Evolutionary conservation across 2,888 invertebrate species (phyloP), one percentile per base, ranked within the genome.

Genomic region (Sphaerophoria rueppellii): DNA sequence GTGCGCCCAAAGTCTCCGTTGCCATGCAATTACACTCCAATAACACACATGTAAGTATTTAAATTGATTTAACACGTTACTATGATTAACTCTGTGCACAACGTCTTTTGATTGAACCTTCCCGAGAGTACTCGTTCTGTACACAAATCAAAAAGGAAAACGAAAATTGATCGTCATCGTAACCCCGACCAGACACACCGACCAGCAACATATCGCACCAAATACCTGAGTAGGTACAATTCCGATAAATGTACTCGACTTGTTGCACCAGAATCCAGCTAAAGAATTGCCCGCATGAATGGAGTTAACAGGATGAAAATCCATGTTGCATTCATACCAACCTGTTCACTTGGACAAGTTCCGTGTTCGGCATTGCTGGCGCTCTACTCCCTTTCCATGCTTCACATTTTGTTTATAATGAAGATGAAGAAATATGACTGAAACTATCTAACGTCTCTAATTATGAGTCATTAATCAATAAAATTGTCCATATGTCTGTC

Each of bases 391-490:
- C 57, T 60, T 12, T 37, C 57, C 63, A 70, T 81, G 85, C 81
- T 85, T 85, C 76, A 81, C 46, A 77, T 85, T 85, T 85, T 85
- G 70, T 85, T 24, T 24, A 60, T 43, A 85, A 85, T 85, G 85
- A 81, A 85, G 85, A 90, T 90, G 89, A 91, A 91, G 91, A 91
- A 91, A 90, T 91, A 91, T 90, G 89, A 89, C 89, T 89, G 88
- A 88, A 89, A 89, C 88, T 67, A 89, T 89, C 89, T 89, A 90
- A 90, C 89, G 89, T 91, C 90, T 91, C 91, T 91, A 91, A 91
- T 91, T 91, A 91, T 90, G 90, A 89, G 89, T 89, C 91, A 91
- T 91, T 91, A 90, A 91, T 91, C 91, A 91, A 91, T 91, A 89
- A 91, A 90, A 90, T 90, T 90, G 90, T 89, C 88, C 89, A 89